A percentile compares a stretch with the other conserved stretches of the same genome.
phyloP scores from a whole-genome alignment of 2,113 vertebrate genomes.

The Oncorhynchus keta region DNA sequence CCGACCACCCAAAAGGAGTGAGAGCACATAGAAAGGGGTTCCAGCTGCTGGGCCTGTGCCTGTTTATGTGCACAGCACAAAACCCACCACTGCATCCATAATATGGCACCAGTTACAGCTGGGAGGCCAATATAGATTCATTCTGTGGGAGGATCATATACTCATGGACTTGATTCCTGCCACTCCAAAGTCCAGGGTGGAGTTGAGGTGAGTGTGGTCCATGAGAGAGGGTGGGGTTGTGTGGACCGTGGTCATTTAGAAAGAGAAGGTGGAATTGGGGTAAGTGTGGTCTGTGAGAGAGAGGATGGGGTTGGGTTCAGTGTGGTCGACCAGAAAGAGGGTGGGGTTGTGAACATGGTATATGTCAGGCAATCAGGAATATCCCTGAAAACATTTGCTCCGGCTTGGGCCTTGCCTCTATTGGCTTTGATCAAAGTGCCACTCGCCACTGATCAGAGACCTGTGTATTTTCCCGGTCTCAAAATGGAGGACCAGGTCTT shows the following conservation, averaged over 20 bases:
- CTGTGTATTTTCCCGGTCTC: conserved; percentile 5
- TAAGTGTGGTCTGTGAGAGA: conserved; percentile 51
- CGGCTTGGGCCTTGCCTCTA: conserved; percentile 38
- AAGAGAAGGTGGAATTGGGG: conserved; percentile 11
- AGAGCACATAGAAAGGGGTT: conserved; percentile 33
- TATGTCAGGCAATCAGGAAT: conserved; percentile 26
- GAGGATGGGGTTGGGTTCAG: conserved; percentile 25
- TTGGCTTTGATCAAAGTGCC: conserved; percentile 64
- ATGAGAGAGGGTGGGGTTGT: conserved; percentile 39
- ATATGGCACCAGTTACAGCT: not conserved
- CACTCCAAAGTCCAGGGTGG: not conserved
- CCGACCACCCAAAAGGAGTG: not conserved
- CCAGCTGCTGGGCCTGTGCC: conserved; percentile 23
- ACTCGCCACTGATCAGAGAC: conserved; percentile 28
- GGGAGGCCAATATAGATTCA: not conserved
- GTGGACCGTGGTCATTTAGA: conserved; percentile 22
- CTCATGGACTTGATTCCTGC: not conserved
- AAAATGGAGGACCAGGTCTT: not conserved
- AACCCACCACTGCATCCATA: not conserved
- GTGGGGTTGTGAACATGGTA: conserved; percentile 51
- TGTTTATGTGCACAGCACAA: not conserved
- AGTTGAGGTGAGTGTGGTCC: conserved; percentile 49
- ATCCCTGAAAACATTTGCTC: conserved; percentile 49
- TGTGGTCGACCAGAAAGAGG: conserved; percentile 51
- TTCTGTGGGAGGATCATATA: no score